phyloP scores from a whole-genome alignment of 2,113 vertebrate genomes.

The Actenoides hombroni region DNA sequence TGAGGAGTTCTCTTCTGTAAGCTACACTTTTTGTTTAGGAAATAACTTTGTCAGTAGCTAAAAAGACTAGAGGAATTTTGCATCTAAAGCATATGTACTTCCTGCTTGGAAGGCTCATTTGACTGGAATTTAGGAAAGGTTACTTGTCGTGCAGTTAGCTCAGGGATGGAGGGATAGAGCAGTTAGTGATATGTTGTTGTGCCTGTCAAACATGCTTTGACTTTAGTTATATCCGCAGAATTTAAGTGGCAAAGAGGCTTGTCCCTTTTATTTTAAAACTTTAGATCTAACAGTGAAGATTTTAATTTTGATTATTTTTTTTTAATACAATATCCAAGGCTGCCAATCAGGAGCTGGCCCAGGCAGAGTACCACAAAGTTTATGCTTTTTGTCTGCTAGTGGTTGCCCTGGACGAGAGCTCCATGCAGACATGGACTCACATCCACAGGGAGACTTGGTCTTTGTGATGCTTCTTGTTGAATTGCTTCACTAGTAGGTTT shows the following conservation, averaged over 20 bases:
- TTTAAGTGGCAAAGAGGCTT: background rate
- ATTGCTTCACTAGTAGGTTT: background rate
- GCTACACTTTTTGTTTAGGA: background rate
- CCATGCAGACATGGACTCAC: rapidly evolving
- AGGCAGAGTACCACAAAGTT: background rate
- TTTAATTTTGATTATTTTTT: background rate
- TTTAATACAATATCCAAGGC: background rate
- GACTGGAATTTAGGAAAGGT: background rate
- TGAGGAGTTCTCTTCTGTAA: background rate
- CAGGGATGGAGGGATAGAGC: background rate
- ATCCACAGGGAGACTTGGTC: background rate
- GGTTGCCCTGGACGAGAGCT: background rate
- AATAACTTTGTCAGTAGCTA: background rate
- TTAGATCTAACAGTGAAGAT: background rate
- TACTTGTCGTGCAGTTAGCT: background rate
- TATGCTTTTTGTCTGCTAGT: background rate
- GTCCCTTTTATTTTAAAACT: background rate
- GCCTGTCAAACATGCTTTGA: background rate
- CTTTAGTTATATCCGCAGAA: background rate
- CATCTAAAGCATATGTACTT: background rate
- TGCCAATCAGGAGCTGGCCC: background rate
- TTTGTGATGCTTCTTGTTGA: background rate
- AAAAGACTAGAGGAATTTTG: background rate
- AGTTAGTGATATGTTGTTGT: background rate
- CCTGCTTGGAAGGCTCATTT: constrained; percentile 13